Evolutionary conservation across 2,888 invertebrate species (phyloP), one percentile per base, ranked within the genome.

Genomic region (Arge pagana): DNA sequence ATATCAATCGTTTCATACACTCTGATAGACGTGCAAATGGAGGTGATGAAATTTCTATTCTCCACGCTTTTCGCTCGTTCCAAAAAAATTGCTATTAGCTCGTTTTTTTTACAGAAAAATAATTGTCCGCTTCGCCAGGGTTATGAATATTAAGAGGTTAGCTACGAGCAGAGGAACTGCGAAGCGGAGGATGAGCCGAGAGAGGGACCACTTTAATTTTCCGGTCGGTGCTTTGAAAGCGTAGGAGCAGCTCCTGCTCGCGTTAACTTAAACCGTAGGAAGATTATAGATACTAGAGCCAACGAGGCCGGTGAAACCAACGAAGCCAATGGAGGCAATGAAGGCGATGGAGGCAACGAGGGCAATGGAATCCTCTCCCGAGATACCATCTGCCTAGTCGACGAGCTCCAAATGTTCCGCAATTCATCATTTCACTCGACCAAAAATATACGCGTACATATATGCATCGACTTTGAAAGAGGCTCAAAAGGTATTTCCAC

Each of bases 121-220:
- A 57, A 64, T 61, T 61, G 63, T 59, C 60, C 54, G 49, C 52
- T 52, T 57, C 57, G 59, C 59, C 60, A 51, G 53, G 54, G 63
- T 63, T 66, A 65, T 67, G 66, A 67, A 66, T 68, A 68, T 64
- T 67, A 65, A 67, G 63, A 60, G 54, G 60, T 54, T 63, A 55
- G n/a, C 31, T 33, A 45, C 33, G 45, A 13, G 23, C 10, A 23
- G 45, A 45, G 45, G 15, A 45, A 45, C 33, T n/a, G n/a, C n/a
- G n/a, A n/a, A n/a, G n/a, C n/a, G n/a, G n/a, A n/a, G 45, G 63
- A 62, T 62, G 64, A 66, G 65, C 66, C 61, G 61, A 59, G 63
- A 66, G 64, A 66, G 62, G 62, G 60, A 58, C 63, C 61, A 58
- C 63, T 65, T 59, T 64, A 68, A 68, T 68, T 68, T 68, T 68